Percentiles rank a stretch among this genome's conserved stretches.
These are phyloP conservation scores for Theropithecus gelada DNA, from an alignment of 2,113 vertebrate genomes.

Conservation along the genomic window DNA sequence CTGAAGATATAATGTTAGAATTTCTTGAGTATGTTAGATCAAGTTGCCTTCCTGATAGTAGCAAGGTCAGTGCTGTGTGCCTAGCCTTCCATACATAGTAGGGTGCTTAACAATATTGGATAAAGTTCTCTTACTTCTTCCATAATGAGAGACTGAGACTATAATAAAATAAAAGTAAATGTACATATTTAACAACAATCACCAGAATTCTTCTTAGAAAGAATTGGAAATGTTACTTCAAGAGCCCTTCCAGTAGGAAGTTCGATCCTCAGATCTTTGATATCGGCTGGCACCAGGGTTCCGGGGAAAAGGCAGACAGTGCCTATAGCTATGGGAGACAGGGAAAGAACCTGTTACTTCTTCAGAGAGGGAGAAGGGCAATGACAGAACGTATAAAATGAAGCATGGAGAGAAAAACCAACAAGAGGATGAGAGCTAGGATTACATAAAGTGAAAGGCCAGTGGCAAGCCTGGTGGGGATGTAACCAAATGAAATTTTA, in stretches of 20 bases:
- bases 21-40: background rate
- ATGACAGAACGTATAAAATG: background rate
- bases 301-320: background rate
- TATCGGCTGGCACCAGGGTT: background rate
- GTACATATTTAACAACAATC: background rate
- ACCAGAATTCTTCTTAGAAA: background rate
- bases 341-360: background rate
- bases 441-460: background rate
- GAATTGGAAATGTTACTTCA: background rate
- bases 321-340: background rate
- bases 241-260: background rate
- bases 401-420: background rate
- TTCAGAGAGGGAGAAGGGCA: background rate
- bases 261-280: background rate
- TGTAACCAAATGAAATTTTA: background rate
- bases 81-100: background rate
- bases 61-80: background rate
- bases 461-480: background rate
- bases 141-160: background rate
- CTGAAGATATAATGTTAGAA: conserved; percentile 1
- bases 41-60: background rate
- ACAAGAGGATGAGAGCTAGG: background rate
- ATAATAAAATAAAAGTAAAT: background rate
- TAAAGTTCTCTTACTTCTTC: background rate
- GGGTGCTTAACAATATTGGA: background rate